A percentile compares a stretch with the other conserved stretches of the same genome.
These are phyloP conservation scores for Sarcophaga variegata DNA, from an alignment of 2,888 invertebrate genomes.

Conservation along the genomic window DNA sequence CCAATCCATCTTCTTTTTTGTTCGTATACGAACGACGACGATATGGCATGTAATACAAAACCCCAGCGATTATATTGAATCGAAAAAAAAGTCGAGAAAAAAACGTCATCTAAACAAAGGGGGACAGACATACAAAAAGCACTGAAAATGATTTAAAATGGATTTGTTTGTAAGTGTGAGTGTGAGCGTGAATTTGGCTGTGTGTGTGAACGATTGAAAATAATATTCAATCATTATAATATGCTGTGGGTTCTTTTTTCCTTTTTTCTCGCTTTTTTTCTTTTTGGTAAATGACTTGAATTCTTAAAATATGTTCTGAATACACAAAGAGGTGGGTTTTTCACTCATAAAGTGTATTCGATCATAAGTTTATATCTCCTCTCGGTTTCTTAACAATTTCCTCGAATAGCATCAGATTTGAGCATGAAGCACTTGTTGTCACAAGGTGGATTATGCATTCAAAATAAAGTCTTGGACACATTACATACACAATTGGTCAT, in stretches of 20 bases:
- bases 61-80: conserved; percentile 48
- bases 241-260: background rate
- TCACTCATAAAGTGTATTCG: no score
- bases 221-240: conserved; percentile 36
- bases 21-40: conserved; percentile 70
- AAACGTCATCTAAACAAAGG: conserved; percentile 47
- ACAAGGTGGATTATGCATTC: no score
- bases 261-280: background rate
- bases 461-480: no score
- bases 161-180: conserved; percentile 33
- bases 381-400: no score
- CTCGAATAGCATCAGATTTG: no score
- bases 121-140: conserved; percentile 29
- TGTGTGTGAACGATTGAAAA: conserved; percentile 21
- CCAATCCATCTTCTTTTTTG: conserved; percentile 79
- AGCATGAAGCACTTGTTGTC: no score
- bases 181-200: background rate
- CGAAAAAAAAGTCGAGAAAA: background rate
- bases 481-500: no score
- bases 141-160: conserved; percentile 47
- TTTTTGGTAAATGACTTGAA: background rate
- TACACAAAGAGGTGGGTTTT: background rate
- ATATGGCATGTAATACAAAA: conserved; percentile 59
- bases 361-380: no score
- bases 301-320: background rate